A percentile compares a stretch with the other conserved stretches of the same genome.
These are phyloP conservation scores for Xanthorhoe designata DNA, from an alignment of 2,888 invertebrate genomes.

Conservation along the genomic window DNA sequence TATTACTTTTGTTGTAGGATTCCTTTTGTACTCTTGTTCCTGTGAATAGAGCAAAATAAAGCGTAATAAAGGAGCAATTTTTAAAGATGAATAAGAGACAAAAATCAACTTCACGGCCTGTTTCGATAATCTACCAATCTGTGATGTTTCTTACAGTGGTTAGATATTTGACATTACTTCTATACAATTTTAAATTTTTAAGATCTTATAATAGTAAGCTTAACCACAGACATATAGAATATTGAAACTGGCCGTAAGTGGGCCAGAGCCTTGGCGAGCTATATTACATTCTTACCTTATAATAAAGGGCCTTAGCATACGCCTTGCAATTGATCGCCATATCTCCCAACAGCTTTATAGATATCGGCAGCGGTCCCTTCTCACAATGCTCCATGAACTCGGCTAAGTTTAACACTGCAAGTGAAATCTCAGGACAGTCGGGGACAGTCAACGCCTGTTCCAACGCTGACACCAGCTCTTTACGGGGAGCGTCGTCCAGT, in stretches of 20 bases:
- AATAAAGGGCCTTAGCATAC: conserved; percentile 88
- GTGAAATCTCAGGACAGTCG: conserved; percentile 97
- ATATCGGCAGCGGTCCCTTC: conserved; percentile 96
- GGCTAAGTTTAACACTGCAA: conserved; percentile 97
- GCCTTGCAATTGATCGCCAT: conserved; percentile 96
- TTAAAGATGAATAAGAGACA: not conserved
- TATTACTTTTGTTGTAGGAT: conserved; percentile 90
- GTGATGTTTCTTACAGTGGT: too few relatives aligned
- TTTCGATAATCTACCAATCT: too few relatives aligned
- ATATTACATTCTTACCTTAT: conserved; percentile 72
- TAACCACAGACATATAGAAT: too few relatives aligned
- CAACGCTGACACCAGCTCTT: conserved; percentile 93
- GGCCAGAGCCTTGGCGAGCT: not conserved
- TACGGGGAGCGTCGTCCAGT: conserved; percentile 92
- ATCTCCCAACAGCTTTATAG: conserved; percentile 94
- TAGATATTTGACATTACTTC: too few relatives aligned
- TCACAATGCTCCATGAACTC: conserved; percentile 99
- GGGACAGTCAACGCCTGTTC: conserved; percentile 95
- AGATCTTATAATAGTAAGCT: too few relatives aligned
- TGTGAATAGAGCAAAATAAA: conserved; percentile 44
- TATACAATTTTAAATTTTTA: too few relatives aligned
- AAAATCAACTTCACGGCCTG: not conserved
- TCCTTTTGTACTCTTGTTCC: conserved; percentile 95
- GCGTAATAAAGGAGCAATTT: too few relatives aligned
- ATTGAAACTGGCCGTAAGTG: too few relatives aligned